A percentile compares a stretch with the other conserved stretches of the same genome.
These are phyloP conservation scores for Tor tambroides DNA, from an alignment of 2,113 vertebrate species.

Conservation along the genomic window DNA sequence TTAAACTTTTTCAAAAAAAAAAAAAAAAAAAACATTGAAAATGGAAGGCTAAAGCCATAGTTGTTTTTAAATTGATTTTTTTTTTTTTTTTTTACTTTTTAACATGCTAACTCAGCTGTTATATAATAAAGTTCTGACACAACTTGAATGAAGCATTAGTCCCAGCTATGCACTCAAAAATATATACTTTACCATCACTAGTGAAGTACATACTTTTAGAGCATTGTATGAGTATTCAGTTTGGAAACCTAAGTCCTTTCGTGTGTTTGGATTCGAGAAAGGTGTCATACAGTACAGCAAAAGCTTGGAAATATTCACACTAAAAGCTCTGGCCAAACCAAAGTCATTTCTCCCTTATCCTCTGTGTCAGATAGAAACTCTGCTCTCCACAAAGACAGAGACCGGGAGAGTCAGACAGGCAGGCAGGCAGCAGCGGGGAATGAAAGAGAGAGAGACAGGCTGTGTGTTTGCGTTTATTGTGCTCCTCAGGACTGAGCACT, in stretches of 20 bases:
- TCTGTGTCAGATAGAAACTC: background rate
- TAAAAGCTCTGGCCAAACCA: background rate
- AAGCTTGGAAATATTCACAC: background rate
- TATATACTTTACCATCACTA: background rate
- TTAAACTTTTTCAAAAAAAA: background rate
- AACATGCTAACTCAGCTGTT: background rate
- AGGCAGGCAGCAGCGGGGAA: constrained; percentile 19
- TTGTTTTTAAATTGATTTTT: no score
- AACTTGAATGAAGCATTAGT: background rate
- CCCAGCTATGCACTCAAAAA: background rate
- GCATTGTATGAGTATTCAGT: background rate
- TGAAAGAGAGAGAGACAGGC: constrained; percentile 34
- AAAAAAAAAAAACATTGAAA: no score
- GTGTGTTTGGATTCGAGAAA: background rate
- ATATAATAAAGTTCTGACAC: background rate
- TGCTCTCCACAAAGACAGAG: background rate
- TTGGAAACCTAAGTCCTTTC: background rate
- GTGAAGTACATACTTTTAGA: background rate
- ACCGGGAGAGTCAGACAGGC: background rate
- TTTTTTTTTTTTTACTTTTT: background rate
- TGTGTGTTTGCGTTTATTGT: constrained; percentile 35
- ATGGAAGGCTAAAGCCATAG: no score
- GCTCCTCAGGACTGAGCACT: constrained; percentile 41
- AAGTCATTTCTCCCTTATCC: background rate
- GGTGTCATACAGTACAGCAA: background rate